Evolutionary conservation across 1,140 invertebrate species (phyloP), one percentile per base, ranked within the genome.

Genomic region (Trypoxylus dichotomus): DNA sequence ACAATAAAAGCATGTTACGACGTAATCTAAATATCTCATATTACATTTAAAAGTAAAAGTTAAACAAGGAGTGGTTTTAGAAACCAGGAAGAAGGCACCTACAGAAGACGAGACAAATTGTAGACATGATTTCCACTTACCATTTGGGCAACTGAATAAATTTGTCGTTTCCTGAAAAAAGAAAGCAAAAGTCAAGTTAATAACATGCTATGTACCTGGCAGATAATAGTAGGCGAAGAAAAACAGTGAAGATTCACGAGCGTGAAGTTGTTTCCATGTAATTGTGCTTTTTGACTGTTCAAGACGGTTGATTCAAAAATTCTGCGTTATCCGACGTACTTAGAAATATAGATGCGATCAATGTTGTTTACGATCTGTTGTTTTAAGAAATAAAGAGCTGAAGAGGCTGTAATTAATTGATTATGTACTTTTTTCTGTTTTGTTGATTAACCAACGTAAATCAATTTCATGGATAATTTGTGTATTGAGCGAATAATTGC

Each of bases 141-240:
- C 91, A 85, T 90, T 92, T 84, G 90, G 90, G 89, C 91, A 92
- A 81, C 89, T 90, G 86, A 91, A 92, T 83, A 91, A 85, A 83
- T 85, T 85, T 68, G 84, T 76, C 77, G 86, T 88, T 81, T 88
- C 87, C 91, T 92, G 90, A 72, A 91, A 91, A 82, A 85, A 82
- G 82, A 82, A 85, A 82, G 82, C 10, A 37, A 72, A 25, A 72
- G 15, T n/a, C 19, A 54, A 7, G 19, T 54, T 54, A 54, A 54
- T 19, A n/a, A 15, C 19, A 6, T 54, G 15, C 32, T 37, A 37
- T 8, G 10, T 37, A 37, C 0, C 32, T 37, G 32, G 5, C 10
- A 37, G 32, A 8, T 37, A 37, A 37, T 8, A 37, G 32, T 37
- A 37, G 32, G 32, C 32, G 32, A 7, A 2, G 1, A 2, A 1